phyloP scores from a whole-genome alignment of 64 coral and sea anemone species.

The Montipora foliosa region DNA sequence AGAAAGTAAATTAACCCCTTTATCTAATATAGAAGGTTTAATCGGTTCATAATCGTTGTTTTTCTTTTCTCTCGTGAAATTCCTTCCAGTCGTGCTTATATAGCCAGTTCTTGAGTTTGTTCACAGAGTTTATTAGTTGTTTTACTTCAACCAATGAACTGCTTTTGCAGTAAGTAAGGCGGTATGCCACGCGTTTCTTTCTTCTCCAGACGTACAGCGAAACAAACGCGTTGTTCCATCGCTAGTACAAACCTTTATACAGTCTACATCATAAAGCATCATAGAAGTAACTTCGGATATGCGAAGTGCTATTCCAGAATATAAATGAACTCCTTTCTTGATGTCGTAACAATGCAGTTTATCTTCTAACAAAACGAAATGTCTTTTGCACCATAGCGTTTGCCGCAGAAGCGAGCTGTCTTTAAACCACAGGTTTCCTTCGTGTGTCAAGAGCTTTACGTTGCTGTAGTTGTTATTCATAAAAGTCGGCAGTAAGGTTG shows the following conservation, averaged over 20 bases:
- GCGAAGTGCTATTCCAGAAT: neutral
- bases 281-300: neutral
- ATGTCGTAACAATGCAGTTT: conserved; percentile 37
- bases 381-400: neutral
- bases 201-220: neutral
- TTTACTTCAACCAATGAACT: neutral
- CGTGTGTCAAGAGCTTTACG: neutral
- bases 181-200: neutral
- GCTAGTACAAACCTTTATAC: neutral
- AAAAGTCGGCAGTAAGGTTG: neutral
- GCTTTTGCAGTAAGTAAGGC: neutral
- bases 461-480: conserved; percentile 5
- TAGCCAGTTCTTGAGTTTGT: neutral
- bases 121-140: neutral
- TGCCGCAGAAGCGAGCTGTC: neutral
- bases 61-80: too few species aligned
- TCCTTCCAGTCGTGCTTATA: neutral
- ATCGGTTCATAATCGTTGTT: too few species aligned
- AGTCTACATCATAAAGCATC: neutral
- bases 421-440: conserved; percentile 13
- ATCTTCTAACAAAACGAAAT: conserved; percentile 26
- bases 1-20: too few species aligned
- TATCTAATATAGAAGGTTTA: too few species aligned
- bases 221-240: neutral
- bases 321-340: neutral